Percentiles rank a stretch among this genome's conserved stretches.
Conservation (phyloP, 2,113 vertebrate species). For the Alaudala cheleensis region DNA sequence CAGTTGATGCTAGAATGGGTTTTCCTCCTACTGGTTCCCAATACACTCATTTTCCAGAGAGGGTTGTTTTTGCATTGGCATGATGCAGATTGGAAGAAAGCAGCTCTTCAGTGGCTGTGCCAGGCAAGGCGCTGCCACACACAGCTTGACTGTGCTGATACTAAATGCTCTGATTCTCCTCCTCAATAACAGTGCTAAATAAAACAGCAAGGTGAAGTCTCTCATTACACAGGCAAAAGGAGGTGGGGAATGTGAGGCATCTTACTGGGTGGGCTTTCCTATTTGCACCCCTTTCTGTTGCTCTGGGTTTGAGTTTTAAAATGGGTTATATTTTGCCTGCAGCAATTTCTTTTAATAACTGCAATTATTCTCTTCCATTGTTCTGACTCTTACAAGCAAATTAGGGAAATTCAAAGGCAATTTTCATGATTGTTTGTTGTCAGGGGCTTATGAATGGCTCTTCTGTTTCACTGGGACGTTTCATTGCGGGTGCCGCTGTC, state of each 20-base stretch:
- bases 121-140: not conserved
- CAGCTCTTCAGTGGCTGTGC: not conserved
- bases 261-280: not conserved
- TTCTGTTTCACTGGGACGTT: not conserved
- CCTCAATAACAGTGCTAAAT: not conserved
- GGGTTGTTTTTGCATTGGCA: not conserved
- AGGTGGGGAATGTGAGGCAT: not conserved
- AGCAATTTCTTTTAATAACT: conserved; percentile 67
- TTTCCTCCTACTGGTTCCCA: not conserved
- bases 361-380: conserved; percentile 58
- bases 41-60: not conserved
- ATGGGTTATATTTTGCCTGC: conserved; percentile 51
- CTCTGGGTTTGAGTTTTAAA: conserved; percentile 39
- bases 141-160: not conserved
- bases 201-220: conserved; percentile 36
- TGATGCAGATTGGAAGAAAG: not conserved
- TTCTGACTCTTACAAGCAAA: conserved; percentile 52
- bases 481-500: too few species aligned
- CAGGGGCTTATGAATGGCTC: conserved; percentile 33
- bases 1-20: not conserved
- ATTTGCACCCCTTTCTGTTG: conserved; percentile 22
- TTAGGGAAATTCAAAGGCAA: conserved; percentile 65
- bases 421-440: conserved; percentile 66
- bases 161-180: conserved; percentile 2
- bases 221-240: conserved; percentile 25